Conservation (phyloP, 1,140 invertebrate genomes). For the Euura saliciscinereae region DNA sequence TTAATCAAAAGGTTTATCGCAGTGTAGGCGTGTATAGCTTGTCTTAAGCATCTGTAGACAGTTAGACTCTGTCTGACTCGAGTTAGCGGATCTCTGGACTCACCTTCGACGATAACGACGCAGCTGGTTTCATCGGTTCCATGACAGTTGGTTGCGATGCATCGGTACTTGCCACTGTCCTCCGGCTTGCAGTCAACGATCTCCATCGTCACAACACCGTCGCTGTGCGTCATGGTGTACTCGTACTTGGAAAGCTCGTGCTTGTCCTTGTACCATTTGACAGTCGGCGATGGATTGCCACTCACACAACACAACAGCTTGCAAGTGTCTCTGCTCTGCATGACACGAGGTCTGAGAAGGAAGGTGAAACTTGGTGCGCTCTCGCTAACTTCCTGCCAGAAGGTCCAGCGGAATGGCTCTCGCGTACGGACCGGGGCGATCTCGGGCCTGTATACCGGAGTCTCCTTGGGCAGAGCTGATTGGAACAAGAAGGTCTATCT, state of each 20-base stretch:
- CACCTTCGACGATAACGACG: constrained; percentile 97
- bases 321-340: constrained; percentile 92
- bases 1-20: no score
- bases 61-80: no score
- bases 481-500: constrained; percentile 28
- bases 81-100: constrained; percentile 21
- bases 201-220: constrained; percentile 96
- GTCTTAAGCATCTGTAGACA: no score
- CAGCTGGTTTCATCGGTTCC: constrained; percentile 95
- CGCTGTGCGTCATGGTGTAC: constrained; percentile 85
- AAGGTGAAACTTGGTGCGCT: constrained; percentile 95
- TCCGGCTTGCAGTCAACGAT: constrained; percentile 92
- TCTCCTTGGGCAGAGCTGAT: constrained; percentile 80
- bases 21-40: no score
- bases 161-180: constrained; percentile 96
- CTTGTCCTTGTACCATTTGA: constrained; percentile 92
- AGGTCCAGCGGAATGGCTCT: constrained; percentile 81
- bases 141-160: constrained; percentile 89
- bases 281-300: constrained; percentile 92
- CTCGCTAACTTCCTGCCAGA: constrained; percentile 90
- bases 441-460: constrained; percentile 79
- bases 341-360: constrained; percentile 94
- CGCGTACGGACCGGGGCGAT: constrained; percentile 73
- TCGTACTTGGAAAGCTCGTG: constrained; percentile 89
- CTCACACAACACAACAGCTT: constrained; percentile 97